Evolutionary conservation across 2,888 invertebrate species (phyloP).

Genomic region (Elysia crispata): DNA sequence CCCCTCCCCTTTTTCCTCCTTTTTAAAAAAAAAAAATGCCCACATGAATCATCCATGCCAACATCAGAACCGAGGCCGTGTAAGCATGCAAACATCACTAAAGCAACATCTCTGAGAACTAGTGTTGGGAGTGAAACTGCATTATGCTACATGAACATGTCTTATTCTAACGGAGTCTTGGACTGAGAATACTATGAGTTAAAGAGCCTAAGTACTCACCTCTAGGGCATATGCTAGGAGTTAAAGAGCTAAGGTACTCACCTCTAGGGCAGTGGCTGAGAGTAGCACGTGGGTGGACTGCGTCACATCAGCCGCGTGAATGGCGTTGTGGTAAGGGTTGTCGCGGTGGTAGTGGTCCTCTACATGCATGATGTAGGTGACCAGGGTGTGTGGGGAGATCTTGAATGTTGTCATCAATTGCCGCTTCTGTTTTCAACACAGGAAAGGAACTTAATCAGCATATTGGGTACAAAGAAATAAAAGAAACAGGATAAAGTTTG

Average conservation of each 20-base stretch:
- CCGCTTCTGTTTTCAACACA: conserved; percentile 71
- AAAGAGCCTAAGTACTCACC: background rate
- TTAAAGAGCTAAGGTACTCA: background rate
- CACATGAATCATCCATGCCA: too few species aligned
- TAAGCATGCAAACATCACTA: too few species aligned
- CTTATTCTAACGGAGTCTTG: too few species aligned
- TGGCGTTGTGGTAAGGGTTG: conserved; percentile 99
- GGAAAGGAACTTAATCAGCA: too few species aligned
- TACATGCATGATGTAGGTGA: conserved; percentile 97
- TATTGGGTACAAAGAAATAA: too few species aligned
- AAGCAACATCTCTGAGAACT: too few species aligned
- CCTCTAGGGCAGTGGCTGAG: conserved; percentile 95
- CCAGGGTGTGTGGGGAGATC: conserved; percentile 95
- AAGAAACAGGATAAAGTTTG: too few species aligned
- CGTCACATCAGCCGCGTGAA: conserved; percentile 98
- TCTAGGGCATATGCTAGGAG: background rate
- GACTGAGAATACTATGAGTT: background rate
- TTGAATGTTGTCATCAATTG: conserved; percentile 88
- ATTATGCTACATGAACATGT: too few species aligned
- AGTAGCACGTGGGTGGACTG: conserved; percentile 98
- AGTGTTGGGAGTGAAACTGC: too few species aligned
- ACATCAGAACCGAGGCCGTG: too few species aligned
- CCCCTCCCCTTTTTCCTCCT: too few species aligned
- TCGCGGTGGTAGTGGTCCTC: conserved; percentile 99
- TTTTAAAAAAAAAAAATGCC: too few species aligned